Conservation (phyloP, 2,888 invertebrate species). For the Calliphora vomitoria region DNA sequence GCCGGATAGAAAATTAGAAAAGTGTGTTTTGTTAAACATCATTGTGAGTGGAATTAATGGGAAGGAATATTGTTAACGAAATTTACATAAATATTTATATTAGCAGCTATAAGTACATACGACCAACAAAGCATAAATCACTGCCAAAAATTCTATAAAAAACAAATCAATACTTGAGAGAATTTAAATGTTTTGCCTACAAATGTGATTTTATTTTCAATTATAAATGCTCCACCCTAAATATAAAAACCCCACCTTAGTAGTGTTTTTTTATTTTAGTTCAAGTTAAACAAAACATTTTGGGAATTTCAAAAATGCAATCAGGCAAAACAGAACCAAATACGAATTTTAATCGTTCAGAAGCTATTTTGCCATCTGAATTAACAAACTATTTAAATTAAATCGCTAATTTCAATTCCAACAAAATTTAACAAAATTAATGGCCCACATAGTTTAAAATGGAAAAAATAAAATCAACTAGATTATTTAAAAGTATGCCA, state of each 20-base stretch:
- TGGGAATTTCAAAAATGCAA: slow-evolving; percentile 45
- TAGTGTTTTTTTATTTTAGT: slow-evolving; percentile 1
- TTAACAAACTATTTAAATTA: slow-evolving; percentile 42
- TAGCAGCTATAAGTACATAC: no score
- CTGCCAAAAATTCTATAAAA: neutral
- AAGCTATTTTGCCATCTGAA: slow-evolving; percentile 39
- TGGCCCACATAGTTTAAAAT: slow-evolving; percentile 21
- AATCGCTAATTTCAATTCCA: neutral
- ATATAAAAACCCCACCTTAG: slow-evolving; percentile 57
- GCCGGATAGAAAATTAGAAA: neutral
- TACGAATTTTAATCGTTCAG: slow-evolving; percentile 45
- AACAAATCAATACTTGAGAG: neutral
- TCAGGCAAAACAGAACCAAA: slow-evolving; percentile 49
- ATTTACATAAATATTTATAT: neutral
- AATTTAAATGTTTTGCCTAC: neutral
- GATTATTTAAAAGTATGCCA: slow-evolving; percentile 28
- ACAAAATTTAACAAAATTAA: slow-evolving; percentile 19
- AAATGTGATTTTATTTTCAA: neutral
- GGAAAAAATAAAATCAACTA: slow-evolving; percentile 4
- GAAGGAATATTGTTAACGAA: neutral
- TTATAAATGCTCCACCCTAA: slow-evolving; percentile 50
- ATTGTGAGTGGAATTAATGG: no score
- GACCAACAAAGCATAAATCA: neutral
- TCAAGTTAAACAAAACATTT: neutral
- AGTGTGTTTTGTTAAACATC: neutral